A percentile compares a stretch with the other conserved stretches of the same genome.
Evolutionary conservation across 1,140 invertebrate genomes (phyloP).

Genomic region (Kradibia gibbosae): DNA sequence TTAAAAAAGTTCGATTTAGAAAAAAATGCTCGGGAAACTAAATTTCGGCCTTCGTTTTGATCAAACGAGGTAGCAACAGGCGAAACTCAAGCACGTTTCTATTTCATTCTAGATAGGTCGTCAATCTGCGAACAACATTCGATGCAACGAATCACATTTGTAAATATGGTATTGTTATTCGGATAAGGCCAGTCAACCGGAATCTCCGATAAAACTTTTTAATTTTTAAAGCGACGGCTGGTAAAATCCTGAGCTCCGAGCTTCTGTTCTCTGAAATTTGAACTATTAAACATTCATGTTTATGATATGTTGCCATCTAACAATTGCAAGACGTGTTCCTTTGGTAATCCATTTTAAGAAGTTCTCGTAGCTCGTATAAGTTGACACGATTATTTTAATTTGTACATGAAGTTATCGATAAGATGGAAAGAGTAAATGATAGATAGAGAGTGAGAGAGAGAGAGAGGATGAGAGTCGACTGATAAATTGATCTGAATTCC

Average conservation of each 20-base stretch:
- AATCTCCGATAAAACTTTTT: neutral
- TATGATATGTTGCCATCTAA: neutral
- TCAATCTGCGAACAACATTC: conserved; percentile 13
- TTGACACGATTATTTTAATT: neutral
- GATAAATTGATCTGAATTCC: too few relatives aligned
- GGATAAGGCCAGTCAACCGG: neutral
- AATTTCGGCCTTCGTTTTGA: neutral
- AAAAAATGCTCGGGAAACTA: too few relatives aligned
- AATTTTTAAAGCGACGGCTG: conserved; percentile 14
- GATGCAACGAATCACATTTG: neutral
- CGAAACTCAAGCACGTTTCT: neutral
- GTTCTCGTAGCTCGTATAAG: neutral
- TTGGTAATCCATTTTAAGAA: neutral
- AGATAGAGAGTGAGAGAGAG: neutral
- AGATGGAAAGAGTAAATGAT: neutral
- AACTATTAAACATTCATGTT: too few relatives aligned
- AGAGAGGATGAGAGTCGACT: neutral
- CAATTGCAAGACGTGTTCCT: neutral
- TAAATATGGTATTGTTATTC: neutral
- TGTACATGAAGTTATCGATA: neutral
- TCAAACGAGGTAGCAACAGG: neutral
- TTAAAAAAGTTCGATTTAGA: too few relatives aligned
- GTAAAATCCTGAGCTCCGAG: neutral
- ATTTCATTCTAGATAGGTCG: neutral
- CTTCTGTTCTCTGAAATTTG: too few relatives aligned